phyloP scores from a whole-genome alignment of 2,797 vertebrate species.

The Gypaetus barbatus region DNA sequence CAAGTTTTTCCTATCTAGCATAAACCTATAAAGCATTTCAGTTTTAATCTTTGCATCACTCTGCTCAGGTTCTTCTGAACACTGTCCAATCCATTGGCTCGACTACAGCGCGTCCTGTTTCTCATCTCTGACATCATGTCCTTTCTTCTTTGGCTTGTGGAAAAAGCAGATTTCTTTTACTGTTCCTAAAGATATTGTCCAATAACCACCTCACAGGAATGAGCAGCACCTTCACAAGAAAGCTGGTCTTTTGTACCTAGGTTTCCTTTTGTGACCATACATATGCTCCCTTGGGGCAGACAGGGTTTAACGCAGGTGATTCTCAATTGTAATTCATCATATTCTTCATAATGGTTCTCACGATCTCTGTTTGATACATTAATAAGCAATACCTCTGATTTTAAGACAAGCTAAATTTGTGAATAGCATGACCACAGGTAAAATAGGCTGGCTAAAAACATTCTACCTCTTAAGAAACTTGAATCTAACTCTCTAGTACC shows the following conservation, averaged over 20 bases:
- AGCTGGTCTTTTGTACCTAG: rapidly evolving
- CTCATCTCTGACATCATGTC: not conserved
- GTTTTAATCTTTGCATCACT: not conserved
- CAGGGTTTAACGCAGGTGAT: not conserved
- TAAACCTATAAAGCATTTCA: not conserved
- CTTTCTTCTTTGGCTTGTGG: not conserved
- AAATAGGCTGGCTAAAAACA: not conserved
- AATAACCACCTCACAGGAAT: not conserved
- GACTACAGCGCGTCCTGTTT: not conserved
- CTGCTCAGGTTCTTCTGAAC: not conserved
- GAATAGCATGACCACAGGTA: not conserved
- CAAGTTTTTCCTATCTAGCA: not conserved
- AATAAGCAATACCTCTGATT: not conserved
- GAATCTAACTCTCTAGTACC: not conserved
- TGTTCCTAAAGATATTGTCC: not conserved
- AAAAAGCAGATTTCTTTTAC: not conserved
- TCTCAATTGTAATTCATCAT: not conserved
- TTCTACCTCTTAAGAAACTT: not conserved
- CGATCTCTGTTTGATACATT: not conserved
- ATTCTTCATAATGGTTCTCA: not conserved
- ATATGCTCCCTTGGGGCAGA: not conserved
- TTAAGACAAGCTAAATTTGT: not conserved
- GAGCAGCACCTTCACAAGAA: not conserved
- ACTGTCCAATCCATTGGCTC: not conserved
- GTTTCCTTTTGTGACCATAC: not conserved